phyloP scores from a whole-genome alignment of 2,888 invertebrate species.

The Pteria penguin region DNA sequence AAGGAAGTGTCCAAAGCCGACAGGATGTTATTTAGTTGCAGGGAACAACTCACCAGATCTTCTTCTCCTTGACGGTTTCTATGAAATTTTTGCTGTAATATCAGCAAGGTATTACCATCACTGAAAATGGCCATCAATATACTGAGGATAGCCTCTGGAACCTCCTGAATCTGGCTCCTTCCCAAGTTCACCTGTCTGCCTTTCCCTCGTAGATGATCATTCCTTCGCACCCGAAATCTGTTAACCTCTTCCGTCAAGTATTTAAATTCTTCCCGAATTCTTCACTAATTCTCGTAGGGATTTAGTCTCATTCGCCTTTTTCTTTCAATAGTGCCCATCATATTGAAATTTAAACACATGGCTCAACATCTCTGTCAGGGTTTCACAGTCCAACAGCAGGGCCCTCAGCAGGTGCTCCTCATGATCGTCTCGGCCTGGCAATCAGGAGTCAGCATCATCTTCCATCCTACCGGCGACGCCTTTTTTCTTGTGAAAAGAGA shows the following conservation, averaged over 20 bases:
- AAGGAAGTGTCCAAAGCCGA: slow-evolving; percentile 13
- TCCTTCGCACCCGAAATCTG: too few species aligned
- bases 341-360: background rate
- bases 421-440: background rate
- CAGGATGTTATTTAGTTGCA: slow-evolving; percentile 16
- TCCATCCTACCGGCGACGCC: background rate
- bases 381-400: background rate
- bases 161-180: background rate
- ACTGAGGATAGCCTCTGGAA: background rate
- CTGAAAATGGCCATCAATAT: too few species aligned
- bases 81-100: slow-evolving; percentile 22
- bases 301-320: background rate
- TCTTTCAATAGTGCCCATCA: background rate
- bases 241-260: background rate
- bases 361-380: too few species aligned
- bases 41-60: slow-evolving; percentile 21
- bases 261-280: background rate
- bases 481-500: background rate
- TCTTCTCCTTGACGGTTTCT: slow-evolving; percentile 15
- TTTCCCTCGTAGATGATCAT: too few species aligned
- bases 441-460: background rate
- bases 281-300: background rate
- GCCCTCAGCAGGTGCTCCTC: background rate
- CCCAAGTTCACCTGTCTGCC: too few species aligned
- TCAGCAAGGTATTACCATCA: too few species aligned